These are phyloP conservation scores for Apaloderma vittatum DNA, from an alignment of 2,113 vertebrate species.

Conservation along the genomic window DNA sequence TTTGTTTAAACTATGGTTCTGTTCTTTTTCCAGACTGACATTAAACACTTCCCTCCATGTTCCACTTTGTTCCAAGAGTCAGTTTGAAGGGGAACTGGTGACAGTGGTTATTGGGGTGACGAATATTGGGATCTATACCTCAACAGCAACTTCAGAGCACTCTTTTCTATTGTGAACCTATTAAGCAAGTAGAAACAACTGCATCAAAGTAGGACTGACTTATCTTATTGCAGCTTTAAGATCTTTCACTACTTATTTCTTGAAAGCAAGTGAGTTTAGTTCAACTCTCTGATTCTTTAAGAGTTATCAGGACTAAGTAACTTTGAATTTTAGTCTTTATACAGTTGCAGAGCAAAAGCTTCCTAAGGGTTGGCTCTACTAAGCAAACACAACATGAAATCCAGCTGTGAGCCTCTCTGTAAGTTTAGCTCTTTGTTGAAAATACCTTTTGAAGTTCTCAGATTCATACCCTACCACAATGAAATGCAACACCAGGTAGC, in stretches of 20 bases:
- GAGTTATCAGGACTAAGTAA: background rate
- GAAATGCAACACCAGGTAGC: constrained; percentile 12
- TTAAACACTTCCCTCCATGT: background rate
- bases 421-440: constrained; percentile 22
- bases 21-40: background rate
- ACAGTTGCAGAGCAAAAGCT: background rate
- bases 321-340: constrained; percentile 29
- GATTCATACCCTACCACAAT: background rate
- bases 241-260: background rate
- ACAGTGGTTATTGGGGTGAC: background rate
- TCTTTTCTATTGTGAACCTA: background rate
- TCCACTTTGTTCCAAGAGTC: background rate
- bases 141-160: background rate
- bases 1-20: background rate
- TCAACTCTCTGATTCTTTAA: background rate
- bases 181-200: background rate
- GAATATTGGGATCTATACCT: background rate
- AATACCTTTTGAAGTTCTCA: constrained; percentile 37
- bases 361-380: constrained; percentile 5
- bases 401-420: constrained; percentile 34
- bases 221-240: background rate
- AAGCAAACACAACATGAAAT: constrained; percentile 50
- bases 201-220: background rate
- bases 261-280: background rate
- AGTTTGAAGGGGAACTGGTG: background rate